Evolutionary conservation across 2,797 vertebrate genomes (phyloP).

Genomic region (Setipinna tenuifilis): DNA sequence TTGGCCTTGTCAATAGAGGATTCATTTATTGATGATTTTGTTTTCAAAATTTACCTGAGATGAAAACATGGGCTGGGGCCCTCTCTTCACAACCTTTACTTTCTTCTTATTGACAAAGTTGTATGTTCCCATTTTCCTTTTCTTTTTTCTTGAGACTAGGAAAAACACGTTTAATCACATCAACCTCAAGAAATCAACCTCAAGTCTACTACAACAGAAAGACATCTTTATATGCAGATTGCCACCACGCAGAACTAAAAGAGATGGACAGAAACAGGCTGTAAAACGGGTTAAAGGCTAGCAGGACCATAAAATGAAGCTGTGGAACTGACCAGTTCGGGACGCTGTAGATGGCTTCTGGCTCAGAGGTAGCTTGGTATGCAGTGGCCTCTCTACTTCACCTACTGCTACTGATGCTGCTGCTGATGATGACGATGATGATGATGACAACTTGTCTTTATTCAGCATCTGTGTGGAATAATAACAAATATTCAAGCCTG

Average conservation of each 20-base stretch:
- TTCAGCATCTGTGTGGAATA: slow-evolving; percentile 61
- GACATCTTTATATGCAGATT: no score
- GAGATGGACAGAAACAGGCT: no score
- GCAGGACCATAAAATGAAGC: background rate
- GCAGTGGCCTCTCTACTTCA: slow-evolving; percentile 73
- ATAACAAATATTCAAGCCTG: background rate
- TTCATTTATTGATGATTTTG: background rate
- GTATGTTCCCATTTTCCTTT: slow-evolving; percentile 95
- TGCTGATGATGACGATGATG: background rate
- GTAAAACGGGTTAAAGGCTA: no score
- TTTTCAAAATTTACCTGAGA: background rate
- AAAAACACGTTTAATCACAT: slow-evolving; percentile 28
- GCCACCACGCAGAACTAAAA: no score
- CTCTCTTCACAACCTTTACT: slow-evolving; percentile 85
- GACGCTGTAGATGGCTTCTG: slow-evolving; percentile 77
- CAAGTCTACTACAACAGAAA: background rate
- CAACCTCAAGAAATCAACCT: no score
- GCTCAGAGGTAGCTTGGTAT: slow-evolving; percentile 76
- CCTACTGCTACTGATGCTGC: slow-evolving; percentile 52
- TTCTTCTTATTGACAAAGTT: slow-evolving; percentile 97
- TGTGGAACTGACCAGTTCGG: slow-evolving; percentile 73
- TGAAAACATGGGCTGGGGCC: slow-evolving; percentile 59
- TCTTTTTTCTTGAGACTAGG: slow-evolving; percentile 85
- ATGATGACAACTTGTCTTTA: slow-evolving; percentile 65
- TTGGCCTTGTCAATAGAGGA: slow-evolving; percentile 65